Percentiles rank a stretch among this genome's conserved stretches.
Conservation (phyloP, 2,888 invertebrate genomes). For the Ophonus ardosiacus region DNA sequence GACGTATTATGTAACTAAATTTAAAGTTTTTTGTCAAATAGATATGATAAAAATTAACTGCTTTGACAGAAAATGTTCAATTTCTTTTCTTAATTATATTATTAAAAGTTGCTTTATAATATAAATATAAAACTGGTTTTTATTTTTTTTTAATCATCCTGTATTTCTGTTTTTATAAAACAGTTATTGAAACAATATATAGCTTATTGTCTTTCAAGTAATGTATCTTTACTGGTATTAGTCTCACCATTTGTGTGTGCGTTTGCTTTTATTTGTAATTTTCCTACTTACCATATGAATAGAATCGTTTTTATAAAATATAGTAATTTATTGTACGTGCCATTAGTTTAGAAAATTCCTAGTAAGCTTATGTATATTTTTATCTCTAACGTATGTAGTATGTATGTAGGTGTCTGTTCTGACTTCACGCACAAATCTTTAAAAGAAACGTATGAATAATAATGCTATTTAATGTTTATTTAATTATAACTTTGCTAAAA, state of each 20-base stretch:
- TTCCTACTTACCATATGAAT: conserved; percentile 45
- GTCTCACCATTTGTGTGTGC: conserved; percentile 1
- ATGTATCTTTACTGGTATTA: not conserved
- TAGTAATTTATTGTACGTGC: conserved; percentile 24
- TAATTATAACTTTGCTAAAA: conserved; percentile 13
- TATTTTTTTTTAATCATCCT: not conserved
- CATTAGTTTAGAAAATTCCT: conserved; percentile 4
- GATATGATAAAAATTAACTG: too few species aligned
- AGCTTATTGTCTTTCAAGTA: not conserved
- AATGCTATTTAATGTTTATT: conserved; percentile 6
- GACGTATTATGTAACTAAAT: too few species aligned
- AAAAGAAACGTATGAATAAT: not conserved
- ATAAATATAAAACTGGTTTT: too few species aligned
- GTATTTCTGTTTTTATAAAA: not conserved
- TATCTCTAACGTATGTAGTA: not conserved
- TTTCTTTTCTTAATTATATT: too few species aligned
- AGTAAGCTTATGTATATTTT: conserved; percentile 3
- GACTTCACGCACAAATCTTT: conserved; percentile 34
- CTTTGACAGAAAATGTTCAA: too few species aligned
- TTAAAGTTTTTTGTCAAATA: too few species aligned
- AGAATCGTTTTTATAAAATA: not conserved
- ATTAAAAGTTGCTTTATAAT: not conserved
- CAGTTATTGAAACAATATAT: not conserved
- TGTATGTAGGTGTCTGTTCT: conserved; percentile 15
- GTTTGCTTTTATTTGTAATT: not conserved